Evolutionary conservation across 2,888 invertebrate genomes (phyloP), one percentile per base, ranked within the genome.

Genomic region (Copidosoma aretas): DNA sequence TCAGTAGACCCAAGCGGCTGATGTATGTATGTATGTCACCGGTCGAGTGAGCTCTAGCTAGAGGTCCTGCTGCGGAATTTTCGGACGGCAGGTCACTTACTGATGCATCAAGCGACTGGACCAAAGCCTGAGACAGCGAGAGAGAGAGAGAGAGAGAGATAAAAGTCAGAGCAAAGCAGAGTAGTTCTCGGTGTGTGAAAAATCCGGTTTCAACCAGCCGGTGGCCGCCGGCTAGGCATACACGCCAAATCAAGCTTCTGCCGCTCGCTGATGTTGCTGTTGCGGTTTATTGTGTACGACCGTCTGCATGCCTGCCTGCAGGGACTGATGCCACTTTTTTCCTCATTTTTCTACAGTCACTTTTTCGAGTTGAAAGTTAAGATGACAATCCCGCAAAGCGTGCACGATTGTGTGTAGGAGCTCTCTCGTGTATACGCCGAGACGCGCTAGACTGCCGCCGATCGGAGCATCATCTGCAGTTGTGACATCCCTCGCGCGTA

Each of bases 181-280:
- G 32, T 32, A 32, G 32, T 5, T 3, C 32, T 3, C 32, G 8
- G 32, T 5, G 8, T 71, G 67, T 62, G 52, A 70, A 72, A 73
- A 74, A 77, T 77, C 75, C 74, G 73, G 78, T 77, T 78, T 53
- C 60, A 77, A 77, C 77, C 75, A 70, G 76, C 71, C 71, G n/a
- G 54, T 15, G 8, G 15, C 12, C 21, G n/a, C 21, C 17, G 39
- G 64, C 74, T 73, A 73, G 74, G 67, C 70, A 73, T 75, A 73
- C 62, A 71, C 60, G 64, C 43, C 15, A 46, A 46, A 46, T 1
- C 14, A 46, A 32, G 32, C 32, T n/a, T n/a, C n/a, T 32, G 32
- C 32, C 32, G 32, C 32, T 32, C 8, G 32, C 32, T 8, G 32
- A 3, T 32, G 32, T 32, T 32, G 3, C 32, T 32, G 32, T 32